A percentile compares a stretch with the other conserved stretches of the same genome.
Evolutionary conservation across 2,113 vertebrate species (phyloP).

Genomic region (Colistium nudipinnis): DNA sequence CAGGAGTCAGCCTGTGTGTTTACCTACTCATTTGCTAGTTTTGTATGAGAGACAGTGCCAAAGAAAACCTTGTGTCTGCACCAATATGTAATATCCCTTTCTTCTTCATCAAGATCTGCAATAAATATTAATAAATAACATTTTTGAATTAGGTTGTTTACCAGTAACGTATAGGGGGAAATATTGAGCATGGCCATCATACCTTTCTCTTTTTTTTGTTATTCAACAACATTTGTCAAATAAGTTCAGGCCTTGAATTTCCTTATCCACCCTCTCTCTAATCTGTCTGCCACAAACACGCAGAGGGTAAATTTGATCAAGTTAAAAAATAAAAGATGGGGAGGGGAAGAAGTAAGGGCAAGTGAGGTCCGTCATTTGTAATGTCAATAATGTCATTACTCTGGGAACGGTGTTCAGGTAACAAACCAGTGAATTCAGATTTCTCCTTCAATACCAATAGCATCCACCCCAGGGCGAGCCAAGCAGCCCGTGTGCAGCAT

Average conservation of each 20-base stretch:
- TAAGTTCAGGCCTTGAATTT: slow-evolving; percentile 12
- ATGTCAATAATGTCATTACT: slow-evolving; percentile 19
- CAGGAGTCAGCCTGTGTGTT: neutral
- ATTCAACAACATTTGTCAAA: neutral
- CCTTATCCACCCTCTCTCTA: neutral
- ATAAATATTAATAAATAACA: neutral
- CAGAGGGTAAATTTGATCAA: neutral
- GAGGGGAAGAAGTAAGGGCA: neutral
- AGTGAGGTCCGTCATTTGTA: neutral
- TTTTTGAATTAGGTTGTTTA: neutral
- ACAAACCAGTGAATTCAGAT: neutral
- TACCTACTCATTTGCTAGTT: neutral
- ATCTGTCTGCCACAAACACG: neutral
- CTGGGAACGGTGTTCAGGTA: slow-evolving; percentile 8
- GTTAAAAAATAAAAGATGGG: slow-evolving; percentile 4
- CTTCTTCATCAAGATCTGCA: neutral
- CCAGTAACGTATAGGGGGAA: neutral
- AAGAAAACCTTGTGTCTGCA: neutral
- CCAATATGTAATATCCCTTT: no score
- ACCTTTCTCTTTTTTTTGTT: neutral
- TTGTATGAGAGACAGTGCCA: neutral
- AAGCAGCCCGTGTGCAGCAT: slow-evolving; percentile 9
- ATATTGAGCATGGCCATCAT: neutral
- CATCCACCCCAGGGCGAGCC: neutral
- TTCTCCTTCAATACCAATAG: slow-evolving; percentile 2